These are phyloP conservation scores for Corynorhinus townsendii DNA, from an alignment of 2,113 vertebrate species.

Conservation along the genomic window DNA sequence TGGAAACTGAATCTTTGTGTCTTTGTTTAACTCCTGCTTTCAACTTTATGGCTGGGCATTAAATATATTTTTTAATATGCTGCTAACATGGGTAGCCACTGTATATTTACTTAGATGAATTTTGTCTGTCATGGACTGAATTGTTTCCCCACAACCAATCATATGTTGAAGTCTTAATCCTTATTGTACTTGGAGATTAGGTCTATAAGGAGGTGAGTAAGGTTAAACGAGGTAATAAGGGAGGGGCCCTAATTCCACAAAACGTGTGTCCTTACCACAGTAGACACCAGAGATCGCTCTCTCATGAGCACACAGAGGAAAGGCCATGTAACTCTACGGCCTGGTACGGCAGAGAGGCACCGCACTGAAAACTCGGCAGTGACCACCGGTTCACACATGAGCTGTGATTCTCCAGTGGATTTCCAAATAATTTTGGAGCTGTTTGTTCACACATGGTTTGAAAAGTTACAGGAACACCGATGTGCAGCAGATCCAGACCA, in stretches of 20 bases:
- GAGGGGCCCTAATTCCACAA: background rate
- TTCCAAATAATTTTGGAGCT: background rate
- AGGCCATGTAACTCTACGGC: background rate
- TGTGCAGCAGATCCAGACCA: slow-evolving; percentile 40
- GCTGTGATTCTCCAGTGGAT: background rate
- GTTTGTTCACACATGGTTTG: background rate
- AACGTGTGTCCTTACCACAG: background rate
- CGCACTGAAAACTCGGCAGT: background rate
- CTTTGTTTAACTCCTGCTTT: background rate
- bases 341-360: background rate
- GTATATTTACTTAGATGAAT: background rate
- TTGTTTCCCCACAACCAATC: background rate
- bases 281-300: background rate
- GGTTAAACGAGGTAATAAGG: background rate
- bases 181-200: background rate
- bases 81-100: background rate
- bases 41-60: background rate
- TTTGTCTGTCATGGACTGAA: background rate
- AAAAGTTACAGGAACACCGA: background rate
- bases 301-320: too few relatives aligned
- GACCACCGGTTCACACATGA: background rate
- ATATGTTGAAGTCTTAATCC: background rate
- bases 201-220: background rate
- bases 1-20: background rate
- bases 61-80: background rate